Conservation (phyloP, 2,797 vertebrate genomes). For the Muraenolepis orangiensis region DNA sequence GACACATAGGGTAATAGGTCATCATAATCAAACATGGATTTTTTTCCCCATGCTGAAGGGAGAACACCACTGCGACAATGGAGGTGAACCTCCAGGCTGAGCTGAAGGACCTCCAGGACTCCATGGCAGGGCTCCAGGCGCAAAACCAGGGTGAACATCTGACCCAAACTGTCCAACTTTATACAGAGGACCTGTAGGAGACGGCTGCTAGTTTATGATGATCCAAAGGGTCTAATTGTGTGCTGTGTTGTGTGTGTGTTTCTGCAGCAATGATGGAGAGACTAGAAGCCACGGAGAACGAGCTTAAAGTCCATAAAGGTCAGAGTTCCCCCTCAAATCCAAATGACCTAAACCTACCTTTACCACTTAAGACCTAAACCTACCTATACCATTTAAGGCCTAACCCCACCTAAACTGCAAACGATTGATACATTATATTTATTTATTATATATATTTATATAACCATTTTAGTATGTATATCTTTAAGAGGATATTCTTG, state of each 20-base stretch:
- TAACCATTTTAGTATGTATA: too few species aligned
- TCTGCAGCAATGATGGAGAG: not conserved
- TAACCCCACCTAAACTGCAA: too few species aligned
- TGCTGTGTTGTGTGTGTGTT: not conserved
- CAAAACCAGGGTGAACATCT: conserved; percentile 29
- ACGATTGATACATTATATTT: too few species aligned
- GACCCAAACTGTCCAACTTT: too few species aligned
- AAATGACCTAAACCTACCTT: not conserved
- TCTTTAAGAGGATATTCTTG: too few species aligned
- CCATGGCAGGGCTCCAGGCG: conserved; percentile 38
- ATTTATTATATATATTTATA: too few species aligned
- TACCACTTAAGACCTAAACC: too few species aligned
- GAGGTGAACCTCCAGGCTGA: not conserved
- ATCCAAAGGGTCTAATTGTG: not conserved
- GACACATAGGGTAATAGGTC: too few species aligned
- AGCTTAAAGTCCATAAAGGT: not conserved
- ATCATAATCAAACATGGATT: too few species aligned
- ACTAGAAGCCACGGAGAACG: not conserved
- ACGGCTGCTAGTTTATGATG: not conserved
- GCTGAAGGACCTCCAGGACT: conserved; percentile 16
- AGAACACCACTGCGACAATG: not conserved
- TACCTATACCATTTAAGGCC: too few species aligned
- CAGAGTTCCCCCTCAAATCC: not conserved
- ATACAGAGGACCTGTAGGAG: not conserved
- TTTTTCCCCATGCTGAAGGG: not conserved